phyloP scores from a whole-genome alignment of 2,888 invertebrate species.

The Spialia ferax region DNA sequence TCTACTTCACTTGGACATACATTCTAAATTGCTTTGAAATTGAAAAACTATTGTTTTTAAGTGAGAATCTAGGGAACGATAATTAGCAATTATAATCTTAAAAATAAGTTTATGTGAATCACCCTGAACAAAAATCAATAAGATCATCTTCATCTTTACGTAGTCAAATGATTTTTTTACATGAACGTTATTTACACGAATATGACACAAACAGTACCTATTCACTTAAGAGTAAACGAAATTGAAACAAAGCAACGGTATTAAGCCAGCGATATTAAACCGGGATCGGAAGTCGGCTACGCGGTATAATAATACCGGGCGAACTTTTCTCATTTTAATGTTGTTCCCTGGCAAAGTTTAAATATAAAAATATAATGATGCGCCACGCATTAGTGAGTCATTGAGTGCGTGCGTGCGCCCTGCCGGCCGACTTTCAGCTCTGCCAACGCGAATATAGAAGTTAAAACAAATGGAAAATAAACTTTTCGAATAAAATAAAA shows the following conservation, averaged over 20 bases:
- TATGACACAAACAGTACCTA: constrained; percentile 45
- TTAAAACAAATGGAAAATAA: constrained; percentile 86
- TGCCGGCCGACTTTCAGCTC: constrained; percentile 71
- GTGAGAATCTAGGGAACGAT: too few relatives aligned
- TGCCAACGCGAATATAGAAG: constrained; percentile 80
- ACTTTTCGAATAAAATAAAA: constrained; percentile 87
- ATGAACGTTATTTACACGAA: too few relatives aligned
- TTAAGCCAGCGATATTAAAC: constrained; percentile 61
- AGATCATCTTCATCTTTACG: not conserved
- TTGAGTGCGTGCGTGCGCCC: constrained; percentile 78
- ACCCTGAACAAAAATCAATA: not conserved
- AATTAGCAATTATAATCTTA: too few relatives aligned
- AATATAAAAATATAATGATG: constrained; percentile 86
- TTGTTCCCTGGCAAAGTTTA: constrained; percentile 82
- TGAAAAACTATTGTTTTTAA: too few relatives aligned
- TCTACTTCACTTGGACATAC: too few relatives aligned
- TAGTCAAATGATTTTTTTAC: too few relatives aligned
- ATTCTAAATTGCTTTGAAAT: too few relatives aligned
- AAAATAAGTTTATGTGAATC: too few relatives aligned
- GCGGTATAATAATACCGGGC: constrained; percentile 67
- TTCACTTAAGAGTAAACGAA: constrained; percentile 53
- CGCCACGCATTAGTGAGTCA: constrained; percentile 85
- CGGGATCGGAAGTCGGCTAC: constrained; percentile 56
- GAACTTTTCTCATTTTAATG: constrained; percentile 85
- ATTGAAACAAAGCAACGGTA: constrained; percentile 59